Conservation (phyloP, 2,888 invertebrate genomes). For the Daptonema setosum region DNA sequence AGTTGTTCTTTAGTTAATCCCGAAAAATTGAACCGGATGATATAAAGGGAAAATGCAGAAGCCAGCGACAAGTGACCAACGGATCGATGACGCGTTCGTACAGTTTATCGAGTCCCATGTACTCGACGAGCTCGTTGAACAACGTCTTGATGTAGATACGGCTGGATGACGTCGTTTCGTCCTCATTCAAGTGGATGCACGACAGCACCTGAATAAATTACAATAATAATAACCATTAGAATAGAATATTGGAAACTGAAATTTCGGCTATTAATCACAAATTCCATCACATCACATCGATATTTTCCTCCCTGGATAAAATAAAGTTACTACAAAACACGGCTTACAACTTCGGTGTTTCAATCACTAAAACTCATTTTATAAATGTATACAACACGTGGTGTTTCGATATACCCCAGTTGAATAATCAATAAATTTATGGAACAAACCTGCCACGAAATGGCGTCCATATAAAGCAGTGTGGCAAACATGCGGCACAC, state of each 20-base stretch:
- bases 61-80: slow-evolving; percentile 45
- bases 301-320: no score
- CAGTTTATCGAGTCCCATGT: slow-evolving; percentile 75
- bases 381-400: neutral
- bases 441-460: slow-evolving; percentile 52
- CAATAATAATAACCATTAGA: no score
- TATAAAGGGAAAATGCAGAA: neutral
- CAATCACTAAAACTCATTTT: neutral
- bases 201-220: slow-evolving; percentile 49
- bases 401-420: neutral
- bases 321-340: no score
- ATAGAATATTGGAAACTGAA: no score
- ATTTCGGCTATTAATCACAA: no score
- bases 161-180: slow-evolving; percentile 88
- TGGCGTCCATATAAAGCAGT: slow-evolving; percentile 79
- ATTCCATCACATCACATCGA: no score
- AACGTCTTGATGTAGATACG: slow-evolving; percentile 91
- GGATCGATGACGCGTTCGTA: slow-evolving; percentile 71
- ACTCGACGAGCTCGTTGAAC: slow-evolving; percentile 76
- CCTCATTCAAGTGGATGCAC: slow-evolving; percentile 73
- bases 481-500: slow-evolving; percentile 93
- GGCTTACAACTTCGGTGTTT: no score
- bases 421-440: no score
- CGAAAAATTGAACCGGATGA: no score
- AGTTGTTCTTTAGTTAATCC: no score